phyloP scores from a whole-genome alignment of 2,113 vertebrate genomes.

The Arothron firmamentum region DNA sequence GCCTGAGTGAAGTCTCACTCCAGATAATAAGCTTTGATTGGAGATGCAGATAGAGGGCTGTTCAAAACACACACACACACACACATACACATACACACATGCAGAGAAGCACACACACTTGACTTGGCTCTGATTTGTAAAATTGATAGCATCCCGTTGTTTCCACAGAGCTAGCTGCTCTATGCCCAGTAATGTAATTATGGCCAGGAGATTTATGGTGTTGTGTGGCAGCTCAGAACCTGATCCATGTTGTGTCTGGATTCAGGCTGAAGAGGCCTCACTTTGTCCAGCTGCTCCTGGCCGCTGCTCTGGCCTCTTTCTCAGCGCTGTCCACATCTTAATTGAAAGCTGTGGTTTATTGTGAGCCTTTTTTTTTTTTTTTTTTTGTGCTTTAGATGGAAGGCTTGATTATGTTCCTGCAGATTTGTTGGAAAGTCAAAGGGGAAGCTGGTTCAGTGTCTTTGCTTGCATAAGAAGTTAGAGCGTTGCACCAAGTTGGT shows the following conservation, averaged over 20 bases:
- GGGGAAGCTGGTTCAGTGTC: neutral
- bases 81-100: conserved; percentile 37
- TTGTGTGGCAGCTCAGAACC: conserved; percentile 86
- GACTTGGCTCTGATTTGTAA: conserved; percentile 83
- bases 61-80: conserved; percentile 37
- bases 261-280: conserved; percentile 81
- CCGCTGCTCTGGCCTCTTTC: conserved; percentile 84
- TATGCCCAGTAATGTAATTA: conserved; percentile 98
- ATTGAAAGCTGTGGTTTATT: conserved; percentile 41
- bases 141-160: conserved; percentile 83
- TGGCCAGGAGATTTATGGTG: conserved; percentile 89
- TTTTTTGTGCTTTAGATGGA: conserved; percentile 9
- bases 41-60: conserved; percentile 77
- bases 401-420: conserved; percentile 7
- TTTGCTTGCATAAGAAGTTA: conserved; percentile 11
- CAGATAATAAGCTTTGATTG: conserved; percentile 86
- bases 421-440: conserved; percentile 7
- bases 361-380: conserved; percentile 7
- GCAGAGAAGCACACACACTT: conserved; percentile 58
- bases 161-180: conserved; percentile 85
- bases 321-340: conserved; percentile 76
- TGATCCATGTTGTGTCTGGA: conserved; percentile 91
- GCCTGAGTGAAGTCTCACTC: conserved; percentile 75
- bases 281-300: conserved; percentile 86
- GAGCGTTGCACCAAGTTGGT: conserved; percentile 44